A percentile compares a stretch with the other conserved stretches of the same genome.
Evolutionary conservation across 2,888 invertebrate genomes (phyloP).

Genomic region (Heliconius charithonia): DNA sequence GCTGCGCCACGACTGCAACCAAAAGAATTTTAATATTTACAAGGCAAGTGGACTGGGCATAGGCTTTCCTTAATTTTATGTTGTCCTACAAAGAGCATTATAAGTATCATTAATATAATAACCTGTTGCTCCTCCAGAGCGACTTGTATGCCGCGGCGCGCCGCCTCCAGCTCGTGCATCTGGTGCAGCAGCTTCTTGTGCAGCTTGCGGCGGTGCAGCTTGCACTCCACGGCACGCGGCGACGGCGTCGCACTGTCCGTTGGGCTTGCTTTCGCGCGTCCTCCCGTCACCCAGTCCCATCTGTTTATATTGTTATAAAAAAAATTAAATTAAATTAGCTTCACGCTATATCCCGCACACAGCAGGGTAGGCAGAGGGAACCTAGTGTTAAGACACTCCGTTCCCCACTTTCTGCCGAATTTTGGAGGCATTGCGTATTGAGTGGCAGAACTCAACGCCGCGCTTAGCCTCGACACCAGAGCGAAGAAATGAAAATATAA

Average conservation of each 20-base stretch:
- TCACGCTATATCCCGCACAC: too few relatives aligned
- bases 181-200: constrained; percentile 88
- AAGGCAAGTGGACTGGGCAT: neutral
- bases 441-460: too few relatives aligned
- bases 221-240: constrained; percentile 68
- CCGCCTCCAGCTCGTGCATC: constrained; percentile 87
- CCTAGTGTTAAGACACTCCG: too few relatives aligned
- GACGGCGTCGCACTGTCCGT: constrained; percentile 55
- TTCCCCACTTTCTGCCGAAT: too few relatives aligned
- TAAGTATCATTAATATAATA: neutral
- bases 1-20: too few relatives aligned
- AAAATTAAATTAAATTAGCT: too few relatives aligned
- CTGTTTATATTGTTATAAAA: constrained; percentile 18
- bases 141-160: constrained; percentile 85
- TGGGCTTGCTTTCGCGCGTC: constrained; percentile 63
- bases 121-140: constrained; percentile 86
- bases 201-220: constrained; percentile 86
- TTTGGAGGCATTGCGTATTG: too few relatives aligned
- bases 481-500: too few relatives aligned
- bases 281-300: constrained; percentile 96
- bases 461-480: too few relatives aligned
- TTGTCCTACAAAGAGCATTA: neutral
- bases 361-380: too few relatives aligned
- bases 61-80: neutral
- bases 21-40: too few relatives aligned